phyloP scores from a whole-genome alignment of 2,888 invertebrate species.

The Deilephila elpenor region DNA sequence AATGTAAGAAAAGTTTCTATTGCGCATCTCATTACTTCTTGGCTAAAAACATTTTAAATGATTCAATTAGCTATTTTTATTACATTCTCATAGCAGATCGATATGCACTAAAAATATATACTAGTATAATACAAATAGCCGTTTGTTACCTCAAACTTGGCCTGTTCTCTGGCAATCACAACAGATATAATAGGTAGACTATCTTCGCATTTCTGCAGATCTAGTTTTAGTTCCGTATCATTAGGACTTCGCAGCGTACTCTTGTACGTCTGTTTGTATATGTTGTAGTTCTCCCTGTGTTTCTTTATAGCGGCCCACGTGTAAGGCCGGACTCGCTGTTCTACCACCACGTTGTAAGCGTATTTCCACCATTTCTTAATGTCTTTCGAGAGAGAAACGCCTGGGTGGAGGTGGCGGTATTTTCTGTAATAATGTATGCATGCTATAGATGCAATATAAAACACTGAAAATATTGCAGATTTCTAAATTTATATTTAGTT shows the following conservation, averaged over 20 bases:
- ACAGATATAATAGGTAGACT: slow-evolving; percentile 89
- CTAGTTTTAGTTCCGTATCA: slow-evolving; percentile 89
- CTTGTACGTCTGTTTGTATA: slow-evolving; percentile 88
- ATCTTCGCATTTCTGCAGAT: slow-evolving; percentile 91
- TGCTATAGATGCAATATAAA: too few relatives aligned
- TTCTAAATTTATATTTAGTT: too few relatives aligned
- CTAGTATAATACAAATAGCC: not conserved
- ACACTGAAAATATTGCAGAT: too few relatives aligned
- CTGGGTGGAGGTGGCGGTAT: slow-evolving; percentile 87
- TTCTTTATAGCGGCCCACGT: slow-evolving; percentile 89
- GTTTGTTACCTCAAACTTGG: slow-evolving; percentile 87
- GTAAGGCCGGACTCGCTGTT: slow-evolving; percentile 89
- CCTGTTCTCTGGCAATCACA: slow-evolving; percentile 91
- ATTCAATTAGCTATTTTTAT: too few relatives aligned
- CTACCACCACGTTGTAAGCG: slow-evolving; percentile 88
- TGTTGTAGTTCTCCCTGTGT: slow-evolving; percentile 88
- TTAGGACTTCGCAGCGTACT: slow-evolving; percentile 88
- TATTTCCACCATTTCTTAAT: slow-evolving; percentile 90
- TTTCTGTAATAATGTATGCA: slow-evolving; percentile 64
- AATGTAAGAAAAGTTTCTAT: too few relatives aligned
- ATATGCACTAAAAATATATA: too few relatives aligned
- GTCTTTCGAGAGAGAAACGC: slow-evolving; percentile 83
- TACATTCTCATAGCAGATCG: too few relatives aligned
- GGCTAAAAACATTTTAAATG: too few relatives aligned
- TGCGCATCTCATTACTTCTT: too few relatives aligned